phyloP scores from a whole-genome alignment of 2,113 vertebrate species.

The Grammomys surdaster region DNA sequence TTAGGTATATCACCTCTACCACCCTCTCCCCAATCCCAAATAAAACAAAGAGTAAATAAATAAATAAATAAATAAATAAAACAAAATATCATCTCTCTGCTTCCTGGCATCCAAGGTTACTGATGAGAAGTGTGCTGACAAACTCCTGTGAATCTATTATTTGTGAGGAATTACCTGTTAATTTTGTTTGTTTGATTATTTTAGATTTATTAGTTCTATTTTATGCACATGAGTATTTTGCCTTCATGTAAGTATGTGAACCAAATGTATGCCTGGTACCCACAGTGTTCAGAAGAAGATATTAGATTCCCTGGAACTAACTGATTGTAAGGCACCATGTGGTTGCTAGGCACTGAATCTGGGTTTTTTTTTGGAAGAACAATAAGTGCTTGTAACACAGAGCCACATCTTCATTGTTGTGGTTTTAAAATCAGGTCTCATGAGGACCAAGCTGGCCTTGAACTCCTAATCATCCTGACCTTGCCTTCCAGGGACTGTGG shows the following conservation, averaged over 20 bases:
- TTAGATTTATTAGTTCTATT: neutral
- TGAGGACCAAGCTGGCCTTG: neutral
- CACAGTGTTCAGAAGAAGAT: neutral
- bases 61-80: neutral
- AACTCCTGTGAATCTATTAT: neutral
- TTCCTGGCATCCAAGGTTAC: neutral
- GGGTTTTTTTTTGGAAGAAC: neutral
- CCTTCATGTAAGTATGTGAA: neutral
- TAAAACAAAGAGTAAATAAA: neutral
- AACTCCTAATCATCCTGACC: neutral
- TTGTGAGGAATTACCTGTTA: neutral
- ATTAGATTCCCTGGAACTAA: neutral
- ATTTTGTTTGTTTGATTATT: neutral
- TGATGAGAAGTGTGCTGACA: neutral
- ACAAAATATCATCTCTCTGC: neutral
- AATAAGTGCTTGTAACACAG: too few relatives aligned
- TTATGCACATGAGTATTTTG: neutral
- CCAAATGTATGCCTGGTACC: neutral
- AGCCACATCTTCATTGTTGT: neutral
- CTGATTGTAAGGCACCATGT: too few relatives aligned
- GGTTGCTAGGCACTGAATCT: neutral
- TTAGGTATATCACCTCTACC: neutral
- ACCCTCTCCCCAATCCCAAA: too few relatives aligned
- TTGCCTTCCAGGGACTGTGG: too few relatives aligned
- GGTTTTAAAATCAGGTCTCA: neutral